Conservation (phyloP, 2,797 vertebrate genomes). For the Lepus oiostolus region DNA sequence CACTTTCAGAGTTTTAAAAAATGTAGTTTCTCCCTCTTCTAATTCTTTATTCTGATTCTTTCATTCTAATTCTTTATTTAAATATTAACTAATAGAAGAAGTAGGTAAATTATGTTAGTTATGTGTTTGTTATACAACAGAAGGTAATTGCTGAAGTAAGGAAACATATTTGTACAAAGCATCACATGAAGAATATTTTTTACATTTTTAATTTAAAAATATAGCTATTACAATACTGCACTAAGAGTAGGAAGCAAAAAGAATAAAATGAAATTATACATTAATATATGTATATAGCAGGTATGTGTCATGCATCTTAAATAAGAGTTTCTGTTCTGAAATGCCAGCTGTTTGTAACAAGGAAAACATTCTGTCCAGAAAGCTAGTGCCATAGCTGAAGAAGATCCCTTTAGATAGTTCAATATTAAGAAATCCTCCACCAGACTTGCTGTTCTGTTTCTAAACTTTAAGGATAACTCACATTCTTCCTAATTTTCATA, state of each 20-base stretch:
- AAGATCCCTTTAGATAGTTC: neutral
- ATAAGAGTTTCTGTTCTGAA: neutral
- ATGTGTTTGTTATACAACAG: constrained; percentile 23
- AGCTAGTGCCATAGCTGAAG: neutral
- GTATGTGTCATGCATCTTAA: neutral
- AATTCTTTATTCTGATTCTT: neutral
- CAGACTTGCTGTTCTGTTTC: neutral
- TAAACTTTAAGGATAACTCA: neutral
- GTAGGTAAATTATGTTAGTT: neutral
- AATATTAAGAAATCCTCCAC: neutral
- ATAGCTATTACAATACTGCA: neutral
- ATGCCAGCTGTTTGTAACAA: neutral
- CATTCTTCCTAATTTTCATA: neutral
- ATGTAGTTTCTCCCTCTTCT: neutral
- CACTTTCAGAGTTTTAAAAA: constrained; percentile 18
- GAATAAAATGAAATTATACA: neutral
- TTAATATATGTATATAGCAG: neutral
- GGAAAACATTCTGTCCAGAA: neutral
- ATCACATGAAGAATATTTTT: constrained; percentile 16
- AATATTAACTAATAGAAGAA: constrained; percentile 48
- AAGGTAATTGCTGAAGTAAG: neutral
- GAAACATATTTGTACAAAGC: neutral
- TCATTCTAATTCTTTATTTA: neutral
- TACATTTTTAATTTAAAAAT: constrained; percentile 8
- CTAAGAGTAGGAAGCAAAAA: neutral